phyloP scores from a whole-genome alignment of 2,797 vertebrate genomes.

The Babyrousa celebensis region DNA sequence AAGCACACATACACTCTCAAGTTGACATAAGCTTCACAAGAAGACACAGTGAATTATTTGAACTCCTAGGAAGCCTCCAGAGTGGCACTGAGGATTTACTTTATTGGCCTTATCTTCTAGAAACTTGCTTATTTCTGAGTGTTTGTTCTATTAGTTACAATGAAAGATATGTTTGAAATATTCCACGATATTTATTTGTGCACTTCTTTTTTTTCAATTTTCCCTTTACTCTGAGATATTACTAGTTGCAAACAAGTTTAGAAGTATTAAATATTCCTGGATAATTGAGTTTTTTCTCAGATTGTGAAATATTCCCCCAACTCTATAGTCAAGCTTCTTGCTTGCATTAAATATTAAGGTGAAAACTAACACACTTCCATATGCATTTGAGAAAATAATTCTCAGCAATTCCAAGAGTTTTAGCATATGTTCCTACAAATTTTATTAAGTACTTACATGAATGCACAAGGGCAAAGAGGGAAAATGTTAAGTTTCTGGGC shows the following conservation, averaged over 20 bases:
- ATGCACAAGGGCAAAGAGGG: constrained; percentile 31
- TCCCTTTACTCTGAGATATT: background rate
- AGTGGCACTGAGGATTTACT: background rate
- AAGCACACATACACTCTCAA: background rate
- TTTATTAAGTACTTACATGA: constrained; percentile 43
- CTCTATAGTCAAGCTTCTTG: background rate
- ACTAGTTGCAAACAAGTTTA: background rate
- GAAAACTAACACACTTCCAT: background rate
- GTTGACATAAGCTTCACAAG: background rate
- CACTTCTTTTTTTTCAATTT: background rate
- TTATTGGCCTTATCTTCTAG: background rate
- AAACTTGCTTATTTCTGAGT: background rate
- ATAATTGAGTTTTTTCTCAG: background rate
- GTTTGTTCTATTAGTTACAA: background rate
- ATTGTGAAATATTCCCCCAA: background rate
- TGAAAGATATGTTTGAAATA: background rate
- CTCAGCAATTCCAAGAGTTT: background rate
- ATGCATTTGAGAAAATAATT: constrained; percentile 44
- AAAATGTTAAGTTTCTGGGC: constrained; percentile 35
- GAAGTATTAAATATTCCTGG: background rate
- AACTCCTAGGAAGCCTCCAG: background rate
- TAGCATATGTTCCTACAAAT: background rate
- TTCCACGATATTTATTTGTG: background rate
- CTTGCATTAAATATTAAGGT: background rate
- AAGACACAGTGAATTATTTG: background rate